Evolutionary conservation across 1,140 invertebrate species (phyloP).

Genomic region (Lepidotrigona ventralis): DNA sequence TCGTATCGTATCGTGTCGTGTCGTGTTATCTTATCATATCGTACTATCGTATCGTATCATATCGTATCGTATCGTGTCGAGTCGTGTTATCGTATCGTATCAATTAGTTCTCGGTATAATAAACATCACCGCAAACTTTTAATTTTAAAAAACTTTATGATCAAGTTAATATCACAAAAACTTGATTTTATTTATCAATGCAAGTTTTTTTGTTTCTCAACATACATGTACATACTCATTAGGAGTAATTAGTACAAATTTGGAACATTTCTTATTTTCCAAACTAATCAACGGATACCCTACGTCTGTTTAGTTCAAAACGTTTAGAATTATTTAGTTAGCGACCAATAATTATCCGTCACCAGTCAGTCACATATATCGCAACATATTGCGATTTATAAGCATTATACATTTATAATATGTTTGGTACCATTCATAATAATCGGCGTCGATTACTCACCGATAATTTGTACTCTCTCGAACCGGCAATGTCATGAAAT

Average conservation of each 20-base stretch:
- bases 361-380: background rate
- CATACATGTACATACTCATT: background rate
- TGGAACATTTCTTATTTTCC: background rate
- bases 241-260: background rate
- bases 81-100: no score
- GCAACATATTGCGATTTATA: background rate
- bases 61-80: no score
- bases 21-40: no score
- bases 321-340: background rate
- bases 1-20: no score
- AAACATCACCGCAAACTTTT: background rate
- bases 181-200: background rate
- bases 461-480: background rate
- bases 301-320: background rate
- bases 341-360: background rate
- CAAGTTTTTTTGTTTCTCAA: background rate
- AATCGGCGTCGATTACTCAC: background rate
- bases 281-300: background rate
- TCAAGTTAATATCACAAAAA: background rate
- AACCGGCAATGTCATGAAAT: background rate
- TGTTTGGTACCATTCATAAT: background rate
- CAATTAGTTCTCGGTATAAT: background rate
- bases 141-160: background rate
- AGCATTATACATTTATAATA: background rate
- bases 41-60: no score